Percentiles rank a stretch among this genome's conserved stretches.
These are phyloP conservation scores for Mantis religiosa DNA, from an alignment of 2,888 invertebrate genomes.

Conservation along the genomic window DNA sequence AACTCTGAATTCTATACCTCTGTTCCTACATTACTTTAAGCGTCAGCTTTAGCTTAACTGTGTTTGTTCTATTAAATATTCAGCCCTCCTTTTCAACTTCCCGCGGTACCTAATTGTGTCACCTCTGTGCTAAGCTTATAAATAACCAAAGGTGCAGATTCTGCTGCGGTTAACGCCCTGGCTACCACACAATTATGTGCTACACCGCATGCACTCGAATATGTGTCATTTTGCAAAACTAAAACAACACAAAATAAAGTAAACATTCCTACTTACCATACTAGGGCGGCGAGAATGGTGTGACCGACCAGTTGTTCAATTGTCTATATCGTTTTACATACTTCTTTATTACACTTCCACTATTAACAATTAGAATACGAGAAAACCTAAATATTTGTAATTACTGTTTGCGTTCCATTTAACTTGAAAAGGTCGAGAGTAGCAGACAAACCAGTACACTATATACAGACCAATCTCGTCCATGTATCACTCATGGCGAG, in stretches of 20 bases:
- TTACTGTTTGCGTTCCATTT: background rate
- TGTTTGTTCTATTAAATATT: background rate
- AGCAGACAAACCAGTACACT: background rate
- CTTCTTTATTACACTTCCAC: background rate
- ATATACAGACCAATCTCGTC: background rate
- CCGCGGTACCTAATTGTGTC: background rate
- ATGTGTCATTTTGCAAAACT: background rate
- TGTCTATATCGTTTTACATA: background rate
- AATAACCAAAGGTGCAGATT: background rate
- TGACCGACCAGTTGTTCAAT: background rate
- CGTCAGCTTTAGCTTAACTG: background rate
- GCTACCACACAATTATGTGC: background rate
- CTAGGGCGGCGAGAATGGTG: background rate
- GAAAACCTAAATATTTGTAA: background rate
- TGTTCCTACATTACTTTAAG: background rate
- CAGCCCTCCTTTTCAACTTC: background rate
- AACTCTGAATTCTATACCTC: background rate
- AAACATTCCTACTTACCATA: slow-evolving; percentile 7
- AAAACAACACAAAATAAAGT: background rate
- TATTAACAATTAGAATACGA: background rate
- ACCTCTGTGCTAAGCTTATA: background rate
- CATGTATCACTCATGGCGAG: background rate
- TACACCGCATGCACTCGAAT: background rate
- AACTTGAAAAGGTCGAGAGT: background rate
- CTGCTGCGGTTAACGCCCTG: background rate